phyloP scores from a whole-genome alignment of 1,140 invertebrate species.

The Nasonia vitripennis region DNA sequence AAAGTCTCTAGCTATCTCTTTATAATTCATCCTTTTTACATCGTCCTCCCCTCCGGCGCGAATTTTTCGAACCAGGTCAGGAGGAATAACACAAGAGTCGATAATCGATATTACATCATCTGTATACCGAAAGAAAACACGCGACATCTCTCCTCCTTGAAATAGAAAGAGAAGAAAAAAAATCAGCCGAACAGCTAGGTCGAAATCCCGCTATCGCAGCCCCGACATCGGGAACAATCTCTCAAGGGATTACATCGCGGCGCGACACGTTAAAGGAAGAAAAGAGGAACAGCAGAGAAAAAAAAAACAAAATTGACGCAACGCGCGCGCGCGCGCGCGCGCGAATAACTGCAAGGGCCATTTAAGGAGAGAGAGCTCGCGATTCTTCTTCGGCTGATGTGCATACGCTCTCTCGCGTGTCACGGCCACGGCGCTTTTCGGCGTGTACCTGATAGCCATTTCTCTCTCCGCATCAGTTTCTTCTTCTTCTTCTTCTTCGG shows the following conservation, averaged over 20 bases:
- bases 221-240: constrained; percentile 4
- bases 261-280: neutral
- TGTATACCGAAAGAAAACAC: neutral
- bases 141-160: neutral
- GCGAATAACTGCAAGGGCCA: constrained; percentile 54
- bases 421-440: constrained; percentile 50
- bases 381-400: constrained; percentile 28
- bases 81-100: neutral
- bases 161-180: neutral
- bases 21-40: too few relatives aligned
- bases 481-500: neutral
- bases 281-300: neutral
- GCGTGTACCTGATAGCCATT: neutral
- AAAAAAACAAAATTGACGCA: neutral
- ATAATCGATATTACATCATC: neutral
- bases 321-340: neutral
- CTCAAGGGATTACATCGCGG: neutral
- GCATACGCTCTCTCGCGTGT: constrained; percentile 42
- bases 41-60: too few relatives aligned
- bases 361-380: constrained; percentile 63
- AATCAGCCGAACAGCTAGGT: neutral
- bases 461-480: constrained; percentile 9
- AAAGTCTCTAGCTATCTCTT: too few relatives aligned
- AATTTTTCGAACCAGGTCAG: neutral
- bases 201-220: neutral